A percentile compares a stretch with the other conserved stretches of the same genome.
Evolutionary conservation across 1,140 invertebrate genomes (phyloP).

Genomic region (Drosophila navojoa): DNA sequence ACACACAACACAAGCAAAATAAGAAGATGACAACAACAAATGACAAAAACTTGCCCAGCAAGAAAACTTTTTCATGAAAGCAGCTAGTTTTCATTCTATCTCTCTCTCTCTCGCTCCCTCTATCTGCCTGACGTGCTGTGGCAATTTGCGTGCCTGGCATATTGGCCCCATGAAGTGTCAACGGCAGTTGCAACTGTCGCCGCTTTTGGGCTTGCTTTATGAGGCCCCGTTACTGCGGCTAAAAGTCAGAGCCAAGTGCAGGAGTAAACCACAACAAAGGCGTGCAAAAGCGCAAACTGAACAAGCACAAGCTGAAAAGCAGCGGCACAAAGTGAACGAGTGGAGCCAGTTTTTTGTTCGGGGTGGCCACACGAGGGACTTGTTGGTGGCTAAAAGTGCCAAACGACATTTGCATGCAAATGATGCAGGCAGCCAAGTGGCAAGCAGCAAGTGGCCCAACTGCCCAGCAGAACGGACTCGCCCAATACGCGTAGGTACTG

Average conservation of each 20-base stretch:
- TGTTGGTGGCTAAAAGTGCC: slow-evolving; percentile 54
- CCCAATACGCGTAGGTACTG: slow-evolving; percentile 28
- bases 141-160: slow-evolving; percentile 62
- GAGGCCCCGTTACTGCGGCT: slow-evolving; percentile 44
- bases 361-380: not conserved
- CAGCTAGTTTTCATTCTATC: not conserved
- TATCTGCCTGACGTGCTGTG: not conserved
- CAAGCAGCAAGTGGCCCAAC: slow-evolving; percentile 26
- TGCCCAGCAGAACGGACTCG: slow-evolving; percentile 2
- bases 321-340: slow-evolving; percentile 24
- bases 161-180: slow-evolving; percentile 77
- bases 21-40: slow-evolving; percentile 40
- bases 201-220: slow-evolving; percentile 65
- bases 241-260: slow-evolving; percentile 62
- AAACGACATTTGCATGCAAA: slow-evolving; percentile 82
- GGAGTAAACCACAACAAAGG: slow-evolving; percentile 76
- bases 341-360: not conserved
- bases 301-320: slow-evolving; percentile 42
- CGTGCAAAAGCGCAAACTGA: slow-evolving; percentile 71
- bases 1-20: slow-evolving; percentile 8
- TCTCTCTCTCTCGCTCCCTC: not conserved
- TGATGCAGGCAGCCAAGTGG: slow-evolving; percentile 63
- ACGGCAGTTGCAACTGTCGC: slow-evolving; percentile 70
- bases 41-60: slow-evolving; percentile 51
- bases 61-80: slow-evolving; percentile 73